These are phyloP conservation scores for Arremon brunneinucha DNA, from an alignment of 2,797 vertebrate species.

Conservation along the genomic window DNA sequence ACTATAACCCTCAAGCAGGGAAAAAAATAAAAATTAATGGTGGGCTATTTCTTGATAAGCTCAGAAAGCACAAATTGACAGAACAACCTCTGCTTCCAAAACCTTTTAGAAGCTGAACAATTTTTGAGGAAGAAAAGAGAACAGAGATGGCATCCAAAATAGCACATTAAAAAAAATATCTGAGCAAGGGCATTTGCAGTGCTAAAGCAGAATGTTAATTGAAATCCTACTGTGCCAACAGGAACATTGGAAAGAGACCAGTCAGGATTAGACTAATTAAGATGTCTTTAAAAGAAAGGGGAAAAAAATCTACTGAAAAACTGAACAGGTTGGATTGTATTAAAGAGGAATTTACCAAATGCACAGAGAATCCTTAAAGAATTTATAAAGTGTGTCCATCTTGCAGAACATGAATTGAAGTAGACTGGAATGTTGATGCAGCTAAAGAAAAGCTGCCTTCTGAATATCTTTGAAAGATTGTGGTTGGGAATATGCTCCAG, in stretches of 20 bases:
- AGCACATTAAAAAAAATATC: conserved; percentile 42
- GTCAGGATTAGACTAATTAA: conserved; percentile 84
- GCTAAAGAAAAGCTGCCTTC: neutral
- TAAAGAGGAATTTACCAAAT: conserved; percentile 71
- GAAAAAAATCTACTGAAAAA: conserved; percentile 17
- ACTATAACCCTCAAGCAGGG: neutral
- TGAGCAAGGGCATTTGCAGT: conserved; percentile 74
- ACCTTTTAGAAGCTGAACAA: conserved; percentile 51
- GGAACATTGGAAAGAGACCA: conserved; percentile 82
- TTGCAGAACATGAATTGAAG: neutral
- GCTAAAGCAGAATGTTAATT: conserved; percentile 79
- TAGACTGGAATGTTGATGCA: neutral
- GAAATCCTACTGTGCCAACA: conserved; percentile 82
- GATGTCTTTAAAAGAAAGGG: conserved; percentile 77
- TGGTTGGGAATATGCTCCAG: neutral
- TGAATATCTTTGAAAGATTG: neutral
- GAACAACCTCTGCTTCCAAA: conserved; percentile 38
- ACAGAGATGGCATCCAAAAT: conserved; percentile 72
- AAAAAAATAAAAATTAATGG: neutral
- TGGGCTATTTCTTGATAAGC: neutral
- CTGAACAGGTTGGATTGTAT: conserved; percentile 76
- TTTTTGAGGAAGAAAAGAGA: conserved; percentile 59
- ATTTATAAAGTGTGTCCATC: conserved; percentile 8
- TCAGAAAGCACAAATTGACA: conserved; percentile 27
- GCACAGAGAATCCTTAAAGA: neutral